These are phyloP conservation scores for Onchidella celtica DNA, from an alignment of 2,888 invertebrate species.

Conservation along the genomic window DNA sequence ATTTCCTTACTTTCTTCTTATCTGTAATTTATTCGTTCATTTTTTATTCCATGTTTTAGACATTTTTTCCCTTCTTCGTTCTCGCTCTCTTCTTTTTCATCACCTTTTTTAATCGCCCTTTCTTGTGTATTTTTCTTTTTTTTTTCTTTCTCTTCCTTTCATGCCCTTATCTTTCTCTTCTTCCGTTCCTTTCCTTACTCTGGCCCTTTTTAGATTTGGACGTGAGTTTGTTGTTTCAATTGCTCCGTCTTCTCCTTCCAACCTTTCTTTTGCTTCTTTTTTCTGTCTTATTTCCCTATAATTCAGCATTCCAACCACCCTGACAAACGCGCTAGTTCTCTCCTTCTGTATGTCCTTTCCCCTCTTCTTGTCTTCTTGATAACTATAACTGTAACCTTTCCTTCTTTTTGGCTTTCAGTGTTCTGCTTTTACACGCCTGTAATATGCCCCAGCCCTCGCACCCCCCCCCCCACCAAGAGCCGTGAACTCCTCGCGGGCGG, in stretches of 20 bases:
- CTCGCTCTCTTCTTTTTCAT: background rate
- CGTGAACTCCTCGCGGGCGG: too few relatives aligned
- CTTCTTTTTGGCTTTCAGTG: background rate
- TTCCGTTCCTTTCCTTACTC: background rate
- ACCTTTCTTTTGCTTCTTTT: background rate
- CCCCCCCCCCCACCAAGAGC: too few relatives aligned
- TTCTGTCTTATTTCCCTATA: background rate
- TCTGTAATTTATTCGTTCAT: background rate
- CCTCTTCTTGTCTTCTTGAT: background rate
- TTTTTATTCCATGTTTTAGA: background rate
- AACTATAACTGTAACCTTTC: background rate
- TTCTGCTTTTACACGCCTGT: too few relatives aligned
- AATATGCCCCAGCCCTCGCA: too few relatives aligned
- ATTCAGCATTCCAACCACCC: too few relatives aligned
- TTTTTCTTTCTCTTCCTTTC: conserved; percentile 4
- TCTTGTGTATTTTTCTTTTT: background rate
- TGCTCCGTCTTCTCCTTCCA: conserved; percentile 3
- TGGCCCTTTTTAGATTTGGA: background rate
- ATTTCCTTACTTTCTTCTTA: background rate
- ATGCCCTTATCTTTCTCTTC: background rate
- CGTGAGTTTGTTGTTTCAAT: background rate
- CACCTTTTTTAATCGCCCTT: background rate
- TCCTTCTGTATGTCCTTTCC: background rate
- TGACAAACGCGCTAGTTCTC: too few relatives aligned
- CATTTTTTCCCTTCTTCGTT: conserved; percentile 7